These are phyloP conservation scores for Chrysocyon brachyurus DNA, from an alignment of 2,797 vertebrate species.

Conservation along the genomic window DNA sequence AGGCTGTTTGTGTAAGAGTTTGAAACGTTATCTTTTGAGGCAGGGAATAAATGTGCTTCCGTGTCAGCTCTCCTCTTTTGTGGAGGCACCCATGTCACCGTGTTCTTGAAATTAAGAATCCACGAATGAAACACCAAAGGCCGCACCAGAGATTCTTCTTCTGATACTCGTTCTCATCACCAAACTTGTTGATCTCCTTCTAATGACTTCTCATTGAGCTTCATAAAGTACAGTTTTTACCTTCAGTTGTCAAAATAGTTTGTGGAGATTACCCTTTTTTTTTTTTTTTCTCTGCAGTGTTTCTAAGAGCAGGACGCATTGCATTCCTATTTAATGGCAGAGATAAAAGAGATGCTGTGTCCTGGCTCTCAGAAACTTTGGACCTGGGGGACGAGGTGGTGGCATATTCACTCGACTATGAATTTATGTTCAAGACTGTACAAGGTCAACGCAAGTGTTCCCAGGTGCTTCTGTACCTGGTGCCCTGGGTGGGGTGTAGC, in stretches of 20 bases:
- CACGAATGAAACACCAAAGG: not conserved
- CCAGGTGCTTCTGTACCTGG: not conserved
- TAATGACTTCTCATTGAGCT: not conserved
- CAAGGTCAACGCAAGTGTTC: not conserved
- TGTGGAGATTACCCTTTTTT: not conserved
- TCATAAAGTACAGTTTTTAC: not conserved
- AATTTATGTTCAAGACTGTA: not conserved
- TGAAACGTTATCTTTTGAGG: not conserved
- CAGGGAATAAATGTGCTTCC: not conserved
- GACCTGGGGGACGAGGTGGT: not conserved
- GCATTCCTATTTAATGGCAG: not conserved
- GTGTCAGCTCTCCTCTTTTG: not conserved
- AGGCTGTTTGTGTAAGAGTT: constrained; percentile 1
- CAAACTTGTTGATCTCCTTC: not conserved
- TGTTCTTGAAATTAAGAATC: not conserved
- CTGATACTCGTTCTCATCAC: not conserved
- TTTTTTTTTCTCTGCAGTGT: not conserved
- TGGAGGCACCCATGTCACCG: not conserved
- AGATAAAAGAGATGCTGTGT: not conserved
- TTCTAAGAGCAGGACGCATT: not conserved
- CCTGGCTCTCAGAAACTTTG: not conserved
- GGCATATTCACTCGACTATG: not conserved
- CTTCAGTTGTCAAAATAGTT: not conserved
- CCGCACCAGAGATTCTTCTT: not conserved
- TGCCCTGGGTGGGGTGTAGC: not conserved